These are phyloP conservation scores for Erynnis tages DNA, from an alignment of 2,888 invertebrate species.

Conservation along the genomic window DNA sequence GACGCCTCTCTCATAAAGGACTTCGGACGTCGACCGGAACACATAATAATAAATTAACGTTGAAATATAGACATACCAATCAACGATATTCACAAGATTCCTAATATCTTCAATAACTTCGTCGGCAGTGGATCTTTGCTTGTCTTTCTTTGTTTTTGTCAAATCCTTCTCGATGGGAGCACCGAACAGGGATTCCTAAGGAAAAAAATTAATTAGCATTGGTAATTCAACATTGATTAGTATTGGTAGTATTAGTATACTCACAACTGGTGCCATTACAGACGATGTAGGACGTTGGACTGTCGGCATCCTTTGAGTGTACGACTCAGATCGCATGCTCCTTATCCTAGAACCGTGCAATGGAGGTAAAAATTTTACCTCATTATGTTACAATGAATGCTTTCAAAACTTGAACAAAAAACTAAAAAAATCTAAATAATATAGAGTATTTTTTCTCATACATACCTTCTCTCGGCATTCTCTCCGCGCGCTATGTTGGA, in stretches of 20 bases:
- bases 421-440: too few species aligned
- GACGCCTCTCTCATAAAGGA: too few species aligned
- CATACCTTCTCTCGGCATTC: conserved; percentile 72
- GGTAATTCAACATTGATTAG: too few species aligned
- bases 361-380: too few species aligned
- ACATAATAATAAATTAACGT: too few species aligned
- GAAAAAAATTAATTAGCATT: too few species aligned
- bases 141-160: conserved; percentile 22
- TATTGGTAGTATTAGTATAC: too few species aligned
- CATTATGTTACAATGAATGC: too few species aligned
- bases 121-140: conserved; percentile 51
- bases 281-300: conserved; percentile 26
- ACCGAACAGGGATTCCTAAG: conserved; percentile 9
- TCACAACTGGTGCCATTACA: conserved; percentile 27
- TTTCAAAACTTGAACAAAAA: too few species aligned
- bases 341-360: conserved; percentile 57
- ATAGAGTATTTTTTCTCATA: too few species aligned
- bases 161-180: neutral
- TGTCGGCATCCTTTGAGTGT: conserved; percentile 19
- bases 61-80: conserved; percentile 50
- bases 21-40: too few species aligned
- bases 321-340: conserved; percentile 51
- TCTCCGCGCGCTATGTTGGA: conserved; percentile 75
- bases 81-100: conserved; percentile 59
- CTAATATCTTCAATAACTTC: conserved; percentile 63